Conservation (phyloP, 1,140 invertebrate genomes). For the Caenorhabditis briggsae region DNA sequence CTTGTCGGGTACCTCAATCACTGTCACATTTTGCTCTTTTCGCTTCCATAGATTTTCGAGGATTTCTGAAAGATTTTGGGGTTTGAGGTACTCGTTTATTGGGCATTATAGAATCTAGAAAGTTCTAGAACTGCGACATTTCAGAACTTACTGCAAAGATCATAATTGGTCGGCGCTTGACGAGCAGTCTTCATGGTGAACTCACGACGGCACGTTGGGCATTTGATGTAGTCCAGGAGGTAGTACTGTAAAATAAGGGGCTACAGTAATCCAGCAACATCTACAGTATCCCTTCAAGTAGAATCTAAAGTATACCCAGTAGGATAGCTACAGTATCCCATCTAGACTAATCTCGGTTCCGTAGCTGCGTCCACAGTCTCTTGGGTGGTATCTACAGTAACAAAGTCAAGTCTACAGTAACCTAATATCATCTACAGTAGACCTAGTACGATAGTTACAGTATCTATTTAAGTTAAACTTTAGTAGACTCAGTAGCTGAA, state of each 20-base stretch:
- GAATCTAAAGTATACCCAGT: too few species aligned
- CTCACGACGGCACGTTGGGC: slow-evolving; percentile 68
- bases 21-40: slow-evolving; percentile 71
- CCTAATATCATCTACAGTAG: too few species aligned
- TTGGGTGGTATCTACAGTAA: too few species aligned
- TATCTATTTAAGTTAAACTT: too few species aligned
- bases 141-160: slow-evolving; percentile 72
- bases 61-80: slow-evolving; percentile 64
- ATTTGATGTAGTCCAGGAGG: slow-evolving; percentile 70
- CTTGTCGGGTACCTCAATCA: slow-evolving; percentile 63
- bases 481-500: too few species aligned
- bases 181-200: slow-evolving; percentile 64
- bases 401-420: too few species aligned
- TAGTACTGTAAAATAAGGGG: slow-evolving; percentile 70
- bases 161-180: slow-evolving; percentile 71
- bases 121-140: not conserved
- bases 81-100: not conserved
- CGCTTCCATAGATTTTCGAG: slow-evolving; percentile 64
- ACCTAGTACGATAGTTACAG: too few species aligned
- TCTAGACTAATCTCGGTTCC: too few species aligned
- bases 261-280: too few species aligned
- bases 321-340: too few species aligned
- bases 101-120: not conserved
- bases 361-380: too few species aligned
- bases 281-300: too few species aligned